Base-by-base conservation (phyloP, 2,888 invertebrate genomes). In the Erynnis tages region DNA sequence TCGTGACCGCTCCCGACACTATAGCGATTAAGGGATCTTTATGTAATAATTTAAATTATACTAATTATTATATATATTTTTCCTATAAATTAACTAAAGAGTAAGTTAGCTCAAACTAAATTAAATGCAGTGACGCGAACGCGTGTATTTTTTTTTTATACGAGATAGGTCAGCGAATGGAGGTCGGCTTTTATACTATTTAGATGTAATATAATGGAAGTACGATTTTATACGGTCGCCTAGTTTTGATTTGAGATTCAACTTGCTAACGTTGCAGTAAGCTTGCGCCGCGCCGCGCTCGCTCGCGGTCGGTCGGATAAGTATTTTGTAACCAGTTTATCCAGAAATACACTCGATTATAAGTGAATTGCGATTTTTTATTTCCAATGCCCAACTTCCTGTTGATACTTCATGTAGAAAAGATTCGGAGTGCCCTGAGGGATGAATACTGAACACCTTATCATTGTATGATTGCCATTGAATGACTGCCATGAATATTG, bases 291-390 rank as follows among this genome's bases (percentile, higher is more conserved):
- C 71, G 67, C 67, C 34, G 49, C 29, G 69, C 69, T 61, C 65
- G 63, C 61, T 60, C 62, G 71, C 70, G 71, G 71, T 73, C 80
- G 68, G 76, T 71, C 74, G 79, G 79, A 76, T 80, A 80, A 84
- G 82, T 79, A 87, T 88, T 87, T 89, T 89, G 84, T 89, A 89
- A 87, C 86, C 88, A 76, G 76, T 85, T 85, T 87, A 89, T 89
- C 76, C 89, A 82, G 80, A 85, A 88, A 88, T 89, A 89, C 85
- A 89, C 87, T 88, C 82, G 83, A 81, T 88, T n/a, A 82, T 89
- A 89, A 89, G 89, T 82, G 78, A 81, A 82, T 49, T 78, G n/a
- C 63, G 68, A 66, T 81, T 86, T 84, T 37, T 88, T 69, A 80
- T 84, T 86, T 69, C 2, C 2, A 44, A 40, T 35, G 53, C 49